Conservation (phyloP, 37 sponge, comb jelly and placozoan species). For the Chondrosia reniformis region DNA sequence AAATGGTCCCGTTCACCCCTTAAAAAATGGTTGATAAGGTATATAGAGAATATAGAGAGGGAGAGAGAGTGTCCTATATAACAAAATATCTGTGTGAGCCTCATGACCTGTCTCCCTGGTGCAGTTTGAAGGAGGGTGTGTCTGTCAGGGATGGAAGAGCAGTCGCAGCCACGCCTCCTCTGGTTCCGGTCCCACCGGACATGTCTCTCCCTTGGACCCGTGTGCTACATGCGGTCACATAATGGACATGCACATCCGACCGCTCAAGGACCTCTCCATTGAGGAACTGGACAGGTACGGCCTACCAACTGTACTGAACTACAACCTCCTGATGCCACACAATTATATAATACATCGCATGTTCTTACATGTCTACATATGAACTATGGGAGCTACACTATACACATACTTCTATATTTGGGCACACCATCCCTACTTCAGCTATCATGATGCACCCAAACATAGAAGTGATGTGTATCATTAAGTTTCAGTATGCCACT, state of each 20-base stretch:
- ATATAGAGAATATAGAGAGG: not conserved
- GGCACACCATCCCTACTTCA: too few relatives aligned
- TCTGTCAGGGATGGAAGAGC: slow-evolving; percentile 9
- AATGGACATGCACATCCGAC: slow-evolving; percentile 12
- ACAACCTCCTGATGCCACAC: too few relatives aligned
- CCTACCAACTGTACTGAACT: too few relatives aligned
- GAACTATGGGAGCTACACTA: too few relatives aligned
- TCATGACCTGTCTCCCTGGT: not conserved
- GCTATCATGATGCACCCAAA: too few relatives aligned
- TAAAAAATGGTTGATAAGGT: not conserved
- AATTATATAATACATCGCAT: too few relatives aligned
- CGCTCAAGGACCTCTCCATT: not conserved
- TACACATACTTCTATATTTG: too few relatives aligned
- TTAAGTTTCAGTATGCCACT: too few relatives aligned
- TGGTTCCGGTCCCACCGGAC: not conserved
- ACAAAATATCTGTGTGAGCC: not conserved
- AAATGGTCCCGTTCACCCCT: too few relatives aligned
- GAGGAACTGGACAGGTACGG: slow-evolving; percentile 18
- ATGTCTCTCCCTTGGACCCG: slow-evolving; percentile 12
- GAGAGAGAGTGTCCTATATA: not conserved
- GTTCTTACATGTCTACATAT: too few relatives aligned
- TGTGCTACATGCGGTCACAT: not conserved
- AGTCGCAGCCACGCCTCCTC: not conserved
- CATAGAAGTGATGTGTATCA: too few relatives aligned
- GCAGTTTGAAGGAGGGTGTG: not conserved